Evolutionary conservation across 1,140 invertebrate genomes (phyloP), one percentile per base, ranked within the genome.

Genomic region (Drosophila watanabei): DNA sequence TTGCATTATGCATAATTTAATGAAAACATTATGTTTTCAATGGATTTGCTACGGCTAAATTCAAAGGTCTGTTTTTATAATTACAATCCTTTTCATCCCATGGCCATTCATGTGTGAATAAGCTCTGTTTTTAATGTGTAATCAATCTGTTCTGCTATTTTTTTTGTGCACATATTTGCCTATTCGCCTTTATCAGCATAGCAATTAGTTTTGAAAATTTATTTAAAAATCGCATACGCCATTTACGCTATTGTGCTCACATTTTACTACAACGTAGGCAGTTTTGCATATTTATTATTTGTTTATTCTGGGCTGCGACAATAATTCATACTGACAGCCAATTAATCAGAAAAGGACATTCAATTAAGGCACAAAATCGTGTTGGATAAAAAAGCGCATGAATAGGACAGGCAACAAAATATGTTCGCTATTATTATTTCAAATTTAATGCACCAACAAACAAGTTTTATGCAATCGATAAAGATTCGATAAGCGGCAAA

Each of bases 301-400:
- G 81, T 89, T 89, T 87, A 78, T 80, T 79, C 81, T 91, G 65
- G 71, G 60, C 68, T 62, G 73, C 64, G 76, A 76, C 76, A 78
- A 91, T 91, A 91, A 88, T 87, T 91, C 84, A 91, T 49, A 61
- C 73, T 79, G 89, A 79, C 82, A 85, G 81, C 89, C 84, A 91
- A 91, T 91, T 91, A 91, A 91, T 91, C 89, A 91, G 82, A 79
- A 90, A 82, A 85, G 84, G 84, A 91, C 84, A 82, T 91, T 91
- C 89, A 91, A 91, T 91, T 91, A 91, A 88, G 91, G 77, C 75
- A 80, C 82, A 90, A 90, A 83, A 89, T 90, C 77, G 75, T 75
- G 65, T 61, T 58, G 30, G 56, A 33, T 37, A 63, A 79, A 79
- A 75, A 63, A 78, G 46, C 49, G 56, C 63, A 79, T 84, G 63